Evolutionary conservation across 2,797 vertebrate species (phyloP), one percentile per base, ranked within the genome.

Genomic region (Chrosomus eos): DNA sequence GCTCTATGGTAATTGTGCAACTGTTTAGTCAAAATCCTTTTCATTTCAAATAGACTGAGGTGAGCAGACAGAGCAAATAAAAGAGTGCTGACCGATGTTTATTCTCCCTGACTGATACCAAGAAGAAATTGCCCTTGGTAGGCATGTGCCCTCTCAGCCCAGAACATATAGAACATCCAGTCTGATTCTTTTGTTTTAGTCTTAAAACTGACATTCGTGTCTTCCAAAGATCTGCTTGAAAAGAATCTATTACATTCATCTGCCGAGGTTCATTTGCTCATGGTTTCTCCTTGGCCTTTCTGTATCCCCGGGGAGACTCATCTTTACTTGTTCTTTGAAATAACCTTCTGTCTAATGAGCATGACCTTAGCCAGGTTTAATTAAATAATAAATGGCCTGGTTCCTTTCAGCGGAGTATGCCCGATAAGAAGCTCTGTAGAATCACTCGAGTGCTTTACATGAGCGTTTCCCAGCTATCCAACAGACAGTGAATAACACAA

Each of bases 351-450:
- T n/a, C 87, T 93, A 94, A 94, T 93, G 90, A 94, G 92, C 90
- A 85, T 90, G 93, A 93, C 93, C 93, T 90, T 87, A 82, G 81
- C 23, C 8, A 86, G 89, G 90, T 90, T 90, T 94, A 94, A 93
- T 94, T 93, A 92, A 94, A 95, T 94, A 94, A 94, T 94, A 93
- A 94, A 95, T 92, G 91, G 91, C 90, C 89, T 88, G 90, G 91
- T 93, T 91, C 90, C 76, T 92, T 92, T 93, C 19, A 26, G 62
- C 3, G 43, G 79, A 85, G 84, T 76, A 86, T 36, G 26, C 33
- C 51, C 23, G n/a, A 19, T 26, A 53, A 33, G 40, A 53, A 75
- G 48, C 86, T 77, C 36, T 36, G 75, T 28, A 48, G 9, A 67
- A 67, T 36, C 64, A 68, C 2, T 3, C 40, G 45, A 51, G 51